Evolutionary conservation across 2,888 invertebrate genomes (phyloP), one percentile per base, ranked within the genome.

Genomic region (Euplagia quadripunctaria): DNA sequence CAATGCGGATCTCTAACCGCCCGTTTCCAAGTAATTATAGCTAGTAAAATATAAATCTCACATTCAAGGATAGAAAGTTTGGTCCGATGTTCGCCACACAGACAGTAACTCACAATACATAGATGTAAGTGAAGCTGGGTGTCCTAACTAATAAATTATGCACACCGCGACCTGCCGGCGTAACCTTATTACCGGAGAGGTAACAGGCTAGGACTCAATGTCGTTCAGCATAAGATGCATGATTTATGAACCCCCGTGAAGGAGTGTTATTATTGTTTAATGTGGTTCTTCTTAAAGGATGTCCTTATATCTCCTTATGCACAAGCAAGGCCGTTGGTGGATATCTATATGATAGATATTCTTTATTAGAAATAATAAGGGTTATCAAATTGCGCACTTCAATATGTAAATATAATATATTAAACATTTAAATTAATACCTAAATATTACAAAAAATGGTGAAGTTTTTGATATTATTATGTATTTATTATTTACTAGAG

Each of bases 101-200:
- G 46, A 43, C 58, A 52, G 61, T 71, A 78, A 75, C 68, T 71
- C 63, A 78, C 80, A 80, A 79, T 76, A 82, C 80, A 82, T 83
- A 71, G 80, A 71, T 73, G 66, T 51, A 43, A 73, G 75, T 68
- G 70, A 70, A 49, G 70, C 61, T 77, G 73, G 73, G 75, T 82
- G 83, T 84, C 84, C 77, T 69, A 69, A 20, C 55, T 58, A 55
- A 17, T 83, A 76, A 76, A 83, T 82, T 83, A 83, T 83, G 79
- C 74, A 75, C 66, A 67, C 49, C 68, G 51, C 43, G 63, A 49
- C 63, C 67, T 68, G 46, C 20, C 76, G 78, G 67, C 68, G 72
- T 64, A 64, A 63, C 72, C 82, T 79, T 82, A 81, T 75, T 81
- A 75, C 43, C 72, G 68, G 69, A 66, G 76, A 83, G 83, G 83